Conservation (phyloP, 1,140 invertebrate genomes). For the Calephelis virginiensis region DNA sequence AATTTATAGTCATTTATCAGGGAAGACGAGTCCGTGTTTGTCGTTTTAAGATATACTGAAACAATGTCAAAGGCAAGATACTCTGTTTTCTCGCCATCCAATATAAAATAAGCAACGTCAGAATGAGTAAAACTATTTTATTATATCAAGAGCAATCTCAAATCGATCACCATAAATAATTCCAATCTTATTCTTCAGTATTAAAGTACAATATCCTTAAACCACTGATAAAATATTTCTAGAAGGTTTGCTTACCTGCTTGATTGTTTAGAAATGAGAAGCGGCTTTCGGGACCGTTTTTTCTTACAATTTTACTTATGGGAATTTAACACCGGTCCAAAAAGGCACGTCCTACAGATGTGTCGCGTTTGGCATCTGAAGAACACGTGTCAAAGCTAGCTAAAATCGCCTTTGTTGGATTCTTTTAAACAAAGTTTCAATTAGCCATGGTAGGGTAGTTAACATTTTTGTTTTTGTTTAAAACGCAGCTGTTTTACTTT, state of each 20-base stretch:
- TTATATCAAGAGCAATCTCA: not conserved
- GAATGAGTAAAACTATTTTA: slow-evolving; percentile 11
- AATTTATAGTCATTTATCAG: too few relatives aligned
- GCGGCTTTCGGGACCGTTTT: slow-evolving; percentile 65
- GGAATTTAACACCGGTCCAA: slow-evolving; percentile 68
- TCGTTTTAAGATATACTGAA: too few relatives aligned
- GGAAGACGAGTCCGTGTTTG: too few relatives aligned
- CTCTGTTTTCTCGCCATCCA: too few relatives aligned
- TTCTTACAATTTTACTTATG: slow-evolving; percentile 72
- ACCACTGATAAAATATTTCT: slow-evolving; percentile 56
- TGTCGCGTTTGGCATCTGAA: slow-evolving; percentile 53
- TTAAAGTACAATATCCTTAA: slow-evolving; percentile 62
- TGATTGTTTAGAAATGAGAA: slow-evolving; percentile 70
- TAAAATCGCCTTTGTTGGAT: slow-evolving; percentile 7
- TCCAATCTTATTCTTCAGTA: slow-evolving; percentile 33
- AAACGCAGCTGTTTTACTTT: slow-evolving; percentile 45
- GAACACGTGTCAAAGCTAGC: slow-evolving; percentile 53
- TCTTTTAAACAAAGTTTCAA: slow-evolving; percentile 17
- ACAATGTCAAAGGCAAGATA: too few relatives aligned
- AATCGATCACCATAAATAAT: not conserved
- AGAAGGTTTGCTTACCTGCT: slow-evolving; percentile 75
- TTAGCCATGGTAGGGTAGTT: slow-evolving; percentile 20
- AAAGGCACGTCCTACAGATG: slow-evolving; percentile 75
- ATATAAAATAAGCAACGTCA: not conserved
- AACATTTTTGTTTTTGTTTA: slow-evolving; percentile 29